Conservation (phyloP, 2,113 vertebrate genomes). For the Lota lota region DNA sequence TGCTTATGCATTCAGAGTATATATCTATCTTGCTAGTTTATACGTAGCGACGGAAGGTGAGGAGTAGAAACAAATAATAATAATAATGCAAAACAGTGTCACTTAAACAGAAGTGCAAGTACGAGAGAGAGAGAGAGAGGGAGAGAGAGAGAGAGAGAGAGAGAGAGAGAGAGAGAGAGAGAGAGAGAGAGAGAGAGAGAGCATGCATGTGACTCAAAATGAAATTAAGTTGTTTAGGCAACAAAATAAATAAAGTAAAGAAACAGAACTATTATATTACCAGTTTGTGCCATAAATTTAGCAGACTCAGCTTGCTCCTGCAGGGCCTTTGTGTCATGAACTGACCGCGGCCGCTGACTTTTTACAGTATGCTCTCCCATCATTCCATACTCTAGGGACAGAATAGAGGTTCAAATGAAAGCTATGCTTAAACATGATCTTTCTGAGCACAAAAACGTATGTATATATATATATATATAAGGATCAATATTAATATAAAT, state of each 20-base stretch:
- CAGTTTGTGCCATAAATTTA: slow-evolving; percentile 99
- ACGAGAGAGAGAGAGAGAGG: slow-evolving; percentile 88
- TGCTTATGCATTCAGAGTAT: slow-evolving; percentile 47
- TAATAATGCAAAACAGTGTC: slow-evolving; percentile 74
- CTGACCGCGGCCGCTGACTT: slow-evolving; percentile 99
- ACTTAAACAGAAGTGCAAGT: slow-evolving; percentile 89
- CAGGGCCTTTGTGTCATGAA: slow-evolving; percentile 99
- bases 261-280: slow-evolving; percentile 99
- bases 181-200: slow-evolving; percentile 75
- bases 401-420: slow-evolving; percentile 99
- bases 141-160: slow-evolving; percentile 77
- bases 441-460: slow-evolving; percentile 72
- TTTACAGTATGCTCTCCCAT: slow-evolving; percentile 99
- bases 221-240: slow-evolving; percentile 94
- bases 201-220: slow-evolving; percentile 97
- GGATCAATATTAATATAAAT: not conserved
- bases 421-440: slow-evolving; percentile 79
- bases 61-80: slow-evolving; percentile 76
- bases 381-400: slow-evolving; percentile 99
- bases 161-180: not conserved
- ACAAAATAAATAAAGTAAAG: slow-evolving; percentile 83
- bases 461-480: slow-evolving; percentile 37
- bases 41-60: slow-evolving; percentile 76
- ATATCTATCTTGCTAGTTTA: slow-evolving; percentile 50
- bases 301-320: slow-evolving; percentile 99